Evolutionary conservation across 2,113 vertebrate genomes (phyloP), one percentile per base, ranked within the genome.

Genomic region (Coreoperca whiteheadi): DNA sequence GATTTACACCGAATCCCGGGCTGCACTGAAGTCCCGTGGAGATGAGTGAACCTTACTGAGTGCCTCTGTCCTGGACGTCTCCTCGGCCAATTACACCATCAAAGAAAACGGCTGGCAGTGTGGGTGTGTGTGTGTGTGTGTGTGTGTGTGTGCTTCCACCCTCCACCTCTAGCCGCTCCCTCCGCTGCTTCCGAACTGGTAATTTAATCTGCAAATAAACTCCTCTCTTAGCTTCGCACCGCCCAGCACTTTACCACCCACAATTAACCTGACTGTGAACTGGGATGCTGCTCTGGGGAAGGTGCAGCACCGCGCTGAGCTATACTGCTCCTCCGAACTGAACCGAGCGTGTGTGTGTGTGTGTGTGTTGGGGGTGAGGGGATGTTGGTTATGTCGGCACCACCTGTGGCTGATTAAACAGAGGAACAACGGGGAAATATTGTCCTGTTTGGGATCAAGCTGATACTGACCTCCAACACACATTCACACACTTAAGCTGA

Each of bases 151-250:
- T 83, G 79, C 75, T 69, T 66, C 72, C 74, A 41, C 57, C 73
- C 79, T 72, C 70, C 57, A 77, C 59, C 78, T 60, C 56, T 59
- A 50, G 21, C 57, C n/a, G n/a, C 21, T 61, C 46, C 32, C 32
- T 71, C 66, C 2, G 1, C 70, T 79, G 63, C n/a, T 64, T 34
- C 80, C 77, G 81, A 87, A 86, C 83, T 85, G 83, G 79, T 90
- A 81, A 93, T 94, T 91, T 92, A 77, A 91, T 91, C 92, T 82
- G 61, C 84, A 93, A 91, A 94, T 84, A 94, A 93, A 92, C 78
- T 87, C 85, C 91, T 86, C 81, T 81, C 74, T 81, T 69, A 87
- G 80, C 78, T 81, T 77, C 39, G 46, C 77, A 79, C 73, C 70
- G 53, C 88, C 87, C 77, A 65, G 59, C 59, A 61, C 82, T 65